A percentile compares a stretch with the other conserved stretches of the same genome.
phyloP scores from a whole-genome alignment of 23 tunicate species.

The Styela plicata region DNA sequence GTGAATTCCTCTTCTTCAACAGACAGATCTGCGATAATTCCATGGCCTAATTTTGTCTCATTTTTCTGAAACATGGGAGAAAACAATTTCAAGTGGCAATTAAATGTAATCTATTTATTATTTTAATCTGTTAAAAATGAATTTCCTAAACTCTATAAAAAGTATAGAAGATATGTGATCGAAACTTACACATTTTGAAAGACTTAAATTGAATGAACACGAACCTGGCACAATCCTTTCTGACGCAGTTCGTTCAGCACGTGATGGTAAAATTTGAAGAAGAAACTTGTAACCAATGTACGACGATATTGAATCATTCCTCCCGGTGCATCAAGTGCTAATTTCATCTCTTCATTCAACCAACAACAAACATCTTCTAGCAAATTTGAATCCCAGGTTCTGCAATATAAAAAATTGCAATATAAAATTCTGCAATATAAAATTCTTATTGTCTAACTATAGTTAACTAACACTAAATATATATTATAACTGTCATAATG shows the following conservation, averaged over 20 bases:
- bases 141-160: too few species aligned
- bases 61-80: constrained; percentile 4
- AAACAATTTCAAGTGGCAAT: too few species aligned
- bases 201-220: too few species aligned
- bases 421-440: too few species aligned
- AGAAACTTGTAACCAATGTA: constrained; percentile 86
- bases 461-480: too few species aligned
- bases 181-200: too few species aligned
- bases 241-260: constrained; percentile 28
- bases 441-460: too few species aligned
- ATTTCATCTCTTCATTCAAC: constrained; percentile 67
- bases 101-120: too few species aligned
- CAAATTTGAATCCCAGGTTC: constrained; percentile 55
- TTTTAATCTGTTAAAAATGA: not conserved
- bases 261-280: constrained; percentile 80
- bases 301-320: constrained; percentile 95
- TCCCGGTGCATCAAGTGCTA: constrained; percentile 77
- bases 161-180: too few species aligned
- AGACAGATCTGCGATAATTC: not conserved
- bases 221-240: constrained; percentile 38
- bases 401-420: not conserved
- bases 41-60: not conserved
- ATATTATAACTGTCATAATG: too few species aligned
- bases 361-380: constrained; percentile 46
- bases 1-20: constrained; percentile 13